A percentile compares a stretch with the other conserved stretches of the same genome.
These are phyloP conservation scores for Trichopoda pennipes DNA, from an alignment of 2,888 invertebrate genomes.

Conservation along the genomic window DNA sequence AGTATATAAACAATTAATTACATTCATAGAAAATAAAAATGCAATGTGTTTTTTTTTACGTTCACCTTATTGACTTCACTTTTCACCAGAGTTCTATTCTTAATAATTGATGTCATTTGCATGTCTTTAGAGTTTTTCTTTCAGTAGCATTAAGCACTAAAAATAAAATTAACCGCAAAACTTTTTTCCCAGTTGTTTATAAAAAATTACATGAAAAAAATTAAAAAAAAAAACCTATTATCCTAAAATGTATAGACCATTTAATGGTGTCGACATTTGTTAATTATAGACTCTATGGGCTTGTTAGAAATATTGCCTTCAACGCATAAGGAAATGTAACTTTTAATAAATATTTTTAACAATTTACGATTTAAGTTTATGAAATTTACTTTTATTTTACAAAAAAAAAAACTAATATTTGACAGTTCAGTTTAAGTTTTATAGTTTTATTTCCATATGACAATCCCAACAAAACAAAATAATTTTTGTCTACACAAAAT, in stretches of 20 bases:
- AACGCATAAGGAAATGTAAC: slow-evolving; percentile 40
- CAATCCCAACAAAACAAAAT: slow-evolving; percentile 21
- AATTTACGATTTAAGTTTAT: slow-evolving; percentile 16
- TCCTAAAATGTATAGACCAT: background rate
- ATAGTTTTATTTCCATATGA: too few relatives aligned
- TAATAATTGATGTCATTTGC: slow-evolving; percentile 72
- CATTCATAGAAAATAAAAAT: slow-evolving; percentile 5
- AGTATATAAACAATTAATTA: slow-evolving; percentile 4
- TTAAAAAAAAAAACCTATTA: background rate
- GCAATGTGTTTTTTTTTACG: slow-evolving; percentile 11
- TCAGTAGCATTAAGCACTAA: slow-evolving; percentile 64
- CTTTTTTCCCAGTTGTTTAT: slow-evolving; percentile 42
- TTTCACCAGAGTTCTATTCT: slow-evolving; percentile 37
- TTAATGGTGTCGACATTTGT: slow-evolving; percentile 62
- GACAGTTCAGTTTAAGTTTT: too few relatives aligned
- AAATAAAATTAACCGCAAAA: slow-evolving; percentile 58
- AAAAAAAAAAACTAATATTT: too few relatives aligned
- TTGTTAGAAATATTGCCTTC: slow-evolving; percentile 64
- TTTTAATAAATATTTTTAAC: slow-evolving; percentile 31
- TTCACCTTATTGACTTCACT: slow-evolving; percentile 37
- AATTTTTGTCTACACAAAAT: background rate
- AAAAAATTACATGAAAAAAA: background rate
- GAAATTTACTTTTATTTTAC: background rate
- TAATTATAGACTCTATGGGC: slow-evolving; percentile 41
- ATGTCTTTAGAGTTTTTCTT: slow-evolving; percentile 66